Conservation (phyloP, 2,797 vertebrate genomes). For the Mormyrus proboscirostris region DNA sequence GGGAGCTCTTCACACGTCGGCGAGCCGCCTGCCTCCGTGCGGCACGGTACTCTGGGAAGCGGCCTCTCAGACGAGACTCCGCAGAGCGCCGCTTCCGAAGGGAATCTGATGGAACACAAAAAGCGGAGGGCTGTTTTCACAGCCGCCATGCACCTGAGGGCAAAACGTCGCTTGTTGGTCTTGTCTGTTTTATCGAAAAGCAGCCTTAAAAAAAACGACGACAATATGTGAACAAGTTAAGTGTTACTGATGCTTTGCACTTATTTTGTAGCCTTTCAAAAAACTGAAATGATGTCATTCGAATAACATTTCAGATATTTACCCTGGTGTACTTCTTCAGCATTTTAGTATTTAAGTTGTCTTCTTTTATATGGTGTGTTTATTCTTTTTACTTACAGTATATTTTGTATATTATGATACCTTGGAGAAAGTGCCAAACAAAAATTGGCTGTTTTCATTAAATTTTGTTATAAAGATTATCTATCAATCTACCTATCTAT, state of each 20-base stretch:
- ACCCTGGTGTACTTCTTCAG: neutral
- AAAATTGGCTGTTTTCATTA: neutral
- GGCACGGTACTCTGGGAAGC: neutral
- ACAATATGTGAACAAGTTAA: neutral
- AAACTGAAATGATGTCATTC: neutral
- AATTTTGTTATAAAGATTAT: neutral
- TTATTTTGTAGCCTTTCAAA: neutral
- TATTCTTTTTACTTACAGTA: neutral
- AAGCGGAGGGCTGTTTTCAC: neutral
- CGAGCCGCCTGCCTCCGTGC: neutral
- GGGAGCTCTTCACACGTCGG: conserved; percentile 7
- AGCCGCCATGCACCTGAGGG: neutral
- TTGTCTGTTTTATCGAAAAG: neutral
- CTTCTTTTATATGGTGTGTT: neutral
- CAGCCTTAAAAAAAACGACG: neutral
- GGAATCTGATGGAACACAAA: neutral
- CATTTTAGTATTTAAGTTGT: neutral
- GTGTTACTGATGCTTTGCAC: neutral
- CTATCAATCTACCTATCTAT: neutral
- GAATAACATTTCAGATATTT: neutral
- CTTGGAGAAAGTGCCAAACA: neutral
- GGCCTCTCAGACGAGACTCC: neutral
- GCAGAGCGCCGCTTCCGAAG: neutral
- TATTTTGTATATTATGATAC: neutral
- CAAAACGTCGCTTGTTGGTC: neutral